Conservation (phyloP, 2,888 invertebrate genomes). For the Cosmorhoe ocellata region DNA sequence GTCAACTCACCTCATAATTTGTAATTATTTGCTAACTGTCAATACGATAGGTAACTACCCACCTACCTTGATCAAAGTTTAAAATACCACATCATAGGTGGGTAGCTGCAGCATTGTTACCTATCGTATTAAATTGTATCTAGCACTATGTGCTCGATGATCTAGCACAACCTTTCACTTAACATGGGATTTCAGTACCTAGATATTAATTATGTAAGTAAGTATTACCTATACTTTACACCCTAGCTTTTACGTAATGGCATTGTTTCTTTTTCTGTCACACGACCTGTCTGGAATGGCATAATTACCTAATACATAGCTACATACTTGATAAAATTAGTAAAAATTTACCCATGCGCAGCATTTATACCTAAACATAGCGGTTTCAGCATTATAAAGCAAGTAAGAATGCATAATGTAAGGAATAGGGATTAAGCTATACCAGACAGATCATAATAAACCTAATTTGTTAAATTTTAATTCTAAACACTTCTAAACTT, state of each 20-base stretch:
- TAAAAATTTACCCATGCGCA: too few species aligned
- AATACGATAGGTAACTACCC: slow-evolving; percentile 8
- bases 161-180: background rate
- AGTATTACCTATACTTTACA: slow-evolving; percentile 12
- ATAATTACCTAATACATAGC: background rate
- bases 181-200: slow-evolving; percentile 14
- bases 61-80: too few species aligned
- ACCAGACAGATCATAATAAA: background rate
- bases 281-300: slow-evolving; percentile 8
- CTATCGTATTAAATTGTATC: slow-evolving; percentile 3
- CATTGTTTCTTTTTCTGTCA: slow-evolving; percentile 6
- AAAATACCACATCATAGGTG: slow-evolving; percentile 15
- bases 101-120: slow-evolving; percentile 4
- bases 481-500: too few species aligned
- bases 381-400: too few species aligned
- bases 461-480: too few species aligned
- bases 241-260: background rate
- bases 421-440: too few species aligned
- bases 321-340: too few species aligned
- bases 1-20: too few species aligned
- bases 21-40: too few species aligned
- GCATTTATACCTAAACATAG: too few species aligned
- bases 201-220: slow-evolving; percentile 1
- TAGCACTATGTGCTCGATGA: background rate
- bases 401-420: too few species aligned